phyloP scores from a whole-genome alignment of 2,888 invertebrate species.

The Volucella zonaria region DNA sequence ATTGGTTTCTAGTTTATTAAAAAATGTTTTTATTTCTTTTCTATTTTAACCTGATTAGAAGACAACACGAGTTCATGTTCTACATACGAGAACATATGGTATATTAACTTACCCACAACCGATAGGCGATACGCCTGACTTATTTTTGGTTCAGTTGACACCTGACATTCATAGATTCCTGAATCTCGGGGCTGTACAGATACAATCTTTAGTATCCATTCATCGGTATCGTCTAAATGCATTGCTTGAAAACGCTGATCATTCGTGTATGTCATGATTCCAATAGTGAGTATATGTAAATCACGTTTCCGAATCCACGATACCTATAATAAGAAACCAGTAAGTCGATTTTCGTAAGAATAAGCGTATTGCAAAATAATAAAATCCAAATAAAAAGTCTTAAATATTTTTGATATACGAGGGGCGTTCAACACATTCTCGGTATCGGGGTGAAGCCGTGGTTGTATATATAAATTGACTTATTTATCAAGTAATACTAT shows the following conservation, averaged over 20 bases:
- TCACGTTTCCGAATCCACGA: conserved; percentile 94
- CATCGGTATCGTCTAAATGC: conserved; percentile 88
- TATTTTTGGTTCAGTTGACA: conserved; percentile 90
- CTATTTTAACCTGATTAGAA: too few species aligned
- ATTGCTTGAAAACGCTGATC: conserved; percentile 89
- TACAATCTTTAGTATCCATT: conserved; percentile 88
- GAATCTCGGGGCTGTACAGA: conserved; percentile 88
- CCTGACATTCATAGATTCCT: conserved; percentile 90
- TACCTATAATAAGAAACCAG: conserved; percentile 83
- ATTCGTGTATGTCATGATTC: conserved; percentile 88
- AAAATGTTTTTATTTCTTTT: too few species aligned
- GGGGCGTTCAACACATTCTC: too few species aligned
- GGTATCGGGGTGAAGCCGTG: too few species aligned
- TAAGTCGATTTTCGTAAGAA: background rate
- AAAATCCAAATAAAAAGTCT: background rate
- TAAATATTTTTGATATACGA: too few species aligned
- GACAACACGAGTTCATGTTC: background rate
- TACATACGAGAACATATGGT: background rate
- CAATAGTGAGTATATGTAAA: conserved; percentile 89
- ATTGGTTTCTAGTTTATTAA: too few species aligned
- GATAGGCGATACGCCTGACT: conserved; percentile 88
- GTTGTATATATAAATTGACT: too few species aligned
- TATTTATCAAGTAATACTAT: too few species aligned
- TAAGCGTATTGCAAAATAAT: background rate
- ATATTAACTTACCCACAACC: conserved; percentile 87